Conservation (phyloP, 2,797 vertebrate genomes). For the Babyrousa celebensis region DNA sequence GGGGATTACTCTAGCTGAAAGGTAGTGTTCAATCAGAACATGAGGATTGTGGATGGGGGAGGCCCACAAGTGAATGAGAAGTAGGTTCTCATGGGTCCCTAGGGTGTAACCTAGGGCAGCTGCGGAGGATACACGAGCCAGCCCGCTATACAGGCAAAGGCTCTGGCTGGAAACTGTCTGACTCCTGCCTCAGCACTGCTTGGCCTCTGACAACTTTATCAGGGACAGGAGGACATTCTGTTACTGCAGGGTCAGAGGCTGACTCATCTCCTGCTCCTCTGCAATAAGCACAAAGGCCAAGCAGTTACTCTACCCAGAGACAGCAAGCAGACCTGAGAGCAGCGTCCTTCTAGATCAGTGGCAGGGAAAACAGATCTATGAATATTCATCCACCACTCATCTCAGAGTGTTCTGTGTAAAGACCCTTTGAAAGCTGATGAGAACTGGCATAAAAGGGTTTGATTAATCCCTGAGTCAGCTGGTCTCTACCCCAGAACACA, state of each 20-base stretch:
- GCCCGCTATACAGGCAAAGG: background rate
- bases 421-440: constrained; percentile 72
- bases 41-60: background rate
- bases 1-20: background rate
- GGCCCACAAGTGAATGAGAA: background rate
- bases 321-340: background rate
- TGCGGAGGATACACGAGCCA: background rate
- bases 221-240: background rate
- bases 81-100: background rate
- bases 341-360: background rate
- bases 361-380: background rate
- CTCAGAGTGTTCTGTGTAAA: constrained; percentile 66
- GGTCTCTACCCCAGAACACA: constrained; percentile 70
- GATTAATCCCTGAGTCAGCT: constrained; percentile 82
- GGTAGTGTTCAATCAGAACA: background rate
- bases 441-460: constrained; percentile 73
- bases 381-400: constrained; percentile 75
- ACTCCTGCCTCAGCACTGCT: background rate
- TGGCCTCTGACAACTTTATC: background rate
- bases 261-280: constrained; percentile 46
- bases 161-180: background rate
- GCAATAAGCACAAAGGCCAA: background rate
- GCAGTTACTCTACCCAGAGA: background rate
- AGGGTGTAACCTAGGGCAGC: background rate
- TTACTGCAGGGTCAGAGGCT: background rate